Percentiles rank a stretch among this genome's conserved stretches.
These are phyloP conservation scores for Ancistrus triradiatus DNA, from an alignment of 2,113 vertebrate species.

Conservation along the genomic window DNA sequence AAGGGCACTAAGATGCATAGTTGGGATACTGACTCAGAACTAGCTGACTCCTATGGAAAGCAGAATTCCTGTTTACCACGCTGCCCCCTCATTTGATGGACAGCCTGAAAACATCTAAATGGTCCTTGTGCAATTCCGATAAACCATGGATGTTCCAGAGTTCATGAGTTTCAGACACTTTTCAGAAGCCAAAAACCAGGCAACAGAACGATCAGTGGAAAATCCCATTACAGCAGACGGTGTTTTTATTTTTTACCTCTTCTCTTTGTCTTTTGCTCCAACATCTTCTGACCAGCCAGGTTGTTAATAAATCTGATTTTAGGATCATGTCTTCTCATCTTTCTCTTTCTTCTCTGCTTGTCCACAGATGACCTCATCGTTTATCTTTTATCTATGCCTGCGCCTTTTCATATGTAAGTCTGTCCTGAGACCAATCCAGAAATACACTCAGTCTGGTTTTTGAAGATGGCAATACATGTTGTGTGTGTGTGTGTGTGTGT, in stretches of 20 bases:
- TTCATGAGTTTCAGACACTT: no score
- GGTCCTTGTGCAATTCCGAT: no score
- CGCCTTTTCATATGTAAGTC: not conserved
- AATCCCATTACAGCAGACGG: not conserved
- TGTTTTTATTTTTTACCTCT: no score
- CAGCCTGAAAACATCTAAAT: no score
- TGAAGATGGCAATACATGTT: not conserved
- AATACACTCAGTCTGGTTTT: not conserved
- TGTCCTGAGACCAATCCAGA: slow-evolving; percentile 11
- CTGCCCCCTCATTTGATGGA: no score
- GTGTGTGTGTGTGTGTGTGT: not conserved
- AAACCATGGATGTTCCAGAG: no score
- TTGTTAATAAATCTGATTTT: not conserved
- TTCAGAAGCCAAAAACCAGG: not conserved
- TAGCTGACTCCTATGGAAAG: no score
- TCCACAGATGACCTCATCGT: slow-evolving; percentile 1
- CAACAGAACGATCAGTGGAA: not conserved
- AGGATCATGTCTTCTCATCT: not conserved
- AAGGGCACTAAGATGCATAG: no score
- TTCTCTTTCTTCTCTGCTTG: not conserved
- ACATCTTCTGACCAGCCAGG: not conserved
- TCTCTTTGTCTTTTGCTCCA: not conserved
- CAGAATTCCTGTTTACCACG: no score
- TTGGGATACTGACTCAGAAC: no score
- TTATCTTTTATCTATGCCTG: no score